A percentile compares a stretch with the other conserved stretches of the same genome.
Evolutionary conservation across 1,140 invertebrate genomes (phyloP).

Genomic region (Drosophila miranda): DNA sequence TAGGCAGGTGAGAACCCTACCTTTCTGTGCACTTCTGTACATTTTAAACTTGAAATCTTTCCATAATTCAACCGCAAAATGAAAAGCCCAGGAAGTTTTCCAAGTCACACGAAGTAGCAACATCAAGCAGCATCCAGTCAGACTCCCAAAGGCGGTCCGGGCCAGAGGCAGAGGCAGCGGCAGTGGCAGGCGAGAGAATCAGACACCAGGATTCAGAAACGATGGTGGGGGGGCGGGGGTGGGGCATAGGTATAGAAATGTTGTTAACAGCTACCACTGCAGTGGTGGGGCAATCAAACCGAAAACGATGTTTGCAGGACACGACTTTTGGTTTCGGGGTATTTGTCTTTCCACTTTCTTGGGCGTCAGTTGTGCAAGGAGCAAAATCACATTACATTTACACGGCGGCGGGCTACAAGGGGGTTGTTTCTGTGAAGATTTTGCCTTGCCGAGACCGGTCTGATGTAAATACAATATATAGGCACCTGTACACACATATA

Average conservation of each 20-base stretch:
- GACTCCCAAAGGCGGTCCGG: too few relatives aligned
- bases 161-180: too few relatives aligned
- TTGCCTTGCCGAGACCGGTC: too few relatives aligned
- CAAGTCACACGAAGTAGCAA: slow-evolving; percentile 1
- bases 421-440: too few relatives aligned
- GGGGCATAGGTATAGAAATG: slow-evolving; percentile 16
- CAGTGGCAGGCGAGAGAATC: too few relatives aligned
- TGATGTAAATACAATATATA: too few relatives aligned
- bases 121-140: not conserved
- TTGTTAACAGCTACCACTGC: slow-evolving; percentile 17
- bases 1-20: too few relatives aligned
- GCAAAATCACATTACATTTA: slow-evolving; percentile 1
- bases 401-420: too few relatives aligned
- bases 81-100: slow-evolving; percentile 17
- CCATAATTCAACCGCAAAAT: slow-evolving; percentile 26
- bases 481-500: not conserved
- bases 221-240: not conserved
- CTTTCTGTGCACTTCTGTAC: too few relatives aligned
- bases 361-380: slow-evolving; percentile 2
- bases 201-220: too few relatives aligned
- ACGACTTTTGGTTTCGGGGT: slow-evolving; percentile 39
- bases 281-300: not conserved
- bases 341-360: slow-evolving; percentile 40
- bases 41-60: slow-evolving; percentile 17
- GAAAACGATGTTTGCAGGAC: slow-evolving; percentile 10